Evolutionary conservation across 2,113 vertebrate genomes (phyloP).

Genomic region (Zingel zingel): DNA sequence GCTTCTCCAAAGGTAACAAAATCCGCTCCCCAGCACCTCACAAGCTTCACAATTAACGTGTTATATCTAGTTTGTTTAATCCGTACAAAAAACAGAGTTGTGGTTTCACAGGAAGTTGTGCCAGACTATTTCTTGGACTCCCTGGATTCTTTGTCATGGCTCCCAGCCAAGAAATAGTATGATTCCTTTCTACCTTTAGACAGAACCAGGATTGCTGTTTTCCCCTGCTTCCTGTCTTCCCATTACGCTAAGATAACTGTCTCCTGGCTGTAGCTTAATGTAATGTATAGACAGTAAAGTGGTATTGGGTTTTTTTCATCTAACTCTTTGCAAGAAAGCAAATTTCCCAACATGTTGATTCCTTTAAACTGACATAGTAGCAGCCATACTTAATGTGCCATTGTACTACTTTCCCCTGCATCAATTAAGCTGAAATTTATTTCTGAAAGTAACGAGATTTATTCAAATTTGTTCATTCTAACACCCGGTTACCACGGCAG

Average conservation of each 20-base stretch:
- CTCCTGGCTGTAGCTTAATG: background rate
- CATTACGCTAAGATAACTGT: background rate
- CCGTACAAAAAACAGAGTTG: background rate
- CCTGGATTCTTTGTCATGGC: background rate
- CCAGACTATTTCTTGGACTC: background rate
- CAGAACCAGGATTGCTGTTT: background rate
- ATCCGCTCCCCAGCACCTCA: background rate
- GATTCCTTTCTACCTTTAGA: background rate
- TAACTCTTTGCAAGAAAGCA: background rate
- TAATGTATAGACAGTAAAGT: background rate
- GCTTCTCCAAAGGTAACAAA: background rate
- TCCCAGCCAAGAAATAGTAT: background rate
- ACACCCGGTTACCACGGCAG: slow-evolving; percentile 1
- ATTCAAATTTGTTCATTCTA: background rate
- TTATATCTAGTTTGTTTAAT: background rate
- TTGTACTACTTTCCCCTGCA: background rate
- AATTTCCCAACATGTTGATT: background rate
- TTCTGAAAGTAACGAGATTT: slow-evolving; percentile 8
- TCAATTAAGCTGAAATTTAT: background rate
- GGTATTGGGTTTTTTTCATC: background rate
- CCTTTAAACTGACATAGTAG: background rate
- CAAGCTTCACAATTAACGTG: background rate
- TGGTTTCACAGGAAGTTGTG: background rate
- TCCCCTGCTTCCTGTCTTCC: background rate
- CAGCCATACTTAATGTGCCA: background rate